These are phyloP conservation scores for Hippocampus abdominalis DNA, from an alignment of 2,113 vertebrate genomes.

Conservation along the genomic window DNA sequence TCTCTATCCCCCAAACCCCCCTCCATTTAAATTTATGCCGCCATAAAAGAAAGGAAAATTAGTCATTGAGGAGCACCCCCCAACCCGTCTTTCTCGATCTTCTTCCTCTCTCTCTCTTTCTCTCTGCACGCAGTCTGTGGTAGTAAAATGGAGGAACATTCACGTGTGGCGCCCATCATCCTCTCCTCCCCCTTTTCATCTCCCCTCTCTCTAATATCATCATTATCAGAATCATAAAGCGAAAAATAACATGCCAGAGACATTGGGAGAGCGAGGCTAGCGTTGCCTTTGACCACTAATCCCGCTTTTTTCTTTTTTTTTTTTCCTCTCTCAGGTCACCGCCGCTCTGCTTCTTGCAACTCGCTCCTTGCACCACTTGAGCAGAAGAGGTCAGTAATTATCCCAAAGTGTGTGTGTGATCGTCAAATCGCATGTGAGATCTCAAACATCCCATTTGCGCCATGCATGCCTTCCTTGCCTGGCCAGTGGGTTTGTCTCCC, in stretches of 20 bases:
- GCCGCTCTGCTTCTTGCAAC: background rate
- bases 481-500: slow-evolving; percentile 72
- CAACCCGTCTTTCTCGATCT: slow-evolving; percentile 43
- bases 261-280: slow-evolving; percentile 45
- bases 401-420: slow-evolving; percentile 7
- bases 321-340: slow-evolving; percentile 37
- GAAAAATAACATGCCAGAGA: slow-evolving; percentile 65
- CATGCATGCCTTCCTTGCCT: slow-evolving; percentile 31
- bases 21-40: slow-evolving; percentile 77
- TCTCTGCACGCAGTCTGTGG: slow-evolving; percentile 47
- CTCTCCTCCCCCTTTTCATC: slow-evolving; percentile 32
- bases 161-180: slow-evolving; percentile 54
- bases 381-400: slow-evolving; percentile 54
- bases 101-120: slow-evolving; percentile 45
- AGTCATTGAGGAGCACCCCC: slow-evolving; percentile 68
- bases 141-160: slow-evolving; percentile 57
- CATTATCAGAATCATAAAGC: slow-evolving; percentile 72
- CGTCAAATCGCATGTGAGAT: slow-evolving; percentile 6
- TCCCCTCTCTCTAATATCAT: slow-evolving; percentile 63
- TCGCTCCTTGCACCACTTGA: slow-evolving; percentile 30
- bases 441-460: slow-evolving; percentile 3
- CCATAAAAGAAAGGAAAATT: slow-evolving; percentile 77
- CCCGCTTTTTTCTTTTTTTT: slow-evolving; percentile 34
- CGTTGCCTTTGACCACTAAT: slow-evolving; percentile 52
- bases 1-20: slow-evolving; percentile 67